phyloP scores from a whole-genome alignment of 2,113 vertebrate genomes.

The Clarias batrachus region DNA sequence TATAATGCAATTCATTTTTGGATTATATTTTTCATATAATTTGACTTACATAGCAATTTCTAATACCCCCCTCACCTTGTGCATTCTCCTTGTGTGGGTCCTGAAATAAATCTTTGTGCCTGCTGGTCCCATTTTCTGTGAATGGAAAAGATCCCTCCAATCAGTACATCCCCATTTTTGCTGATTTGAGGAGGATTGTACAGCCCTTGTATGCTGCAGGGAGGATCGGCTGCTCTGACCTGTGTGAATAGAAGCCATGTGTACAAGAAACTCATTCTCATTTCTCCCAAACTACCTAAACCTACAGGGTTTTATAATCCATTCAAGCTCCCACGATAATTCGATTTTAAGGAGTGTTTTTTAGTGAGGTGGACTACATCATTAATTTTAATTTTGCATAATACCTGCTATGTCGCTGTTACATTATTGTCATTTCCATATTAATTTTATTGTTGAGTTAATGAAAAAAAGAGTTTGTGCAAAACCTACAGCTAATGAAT shows the following conservation, averaged over 20 bases:
- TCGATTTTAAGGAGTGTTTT: background rate
- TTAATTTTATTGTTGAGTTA: background rate
- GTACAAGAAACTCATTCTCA: slow-evolving; percentile 46
- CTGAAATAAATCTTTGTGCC: slow-evolving; percentile 40
- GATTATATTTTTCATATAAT: background rate
- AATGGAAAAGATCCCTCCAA: slow-evolving; percentile 59
- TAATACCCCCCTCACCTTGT: slow-evolving; percentile 50
- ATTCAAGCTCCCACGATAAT: background rate
- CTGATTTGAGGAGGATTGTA: slow-evolving; percentile 50
- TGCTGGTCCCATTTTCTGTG: slow-evolving; percentile 55
- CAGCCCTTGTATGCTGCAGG: slow-evolving; percentile 46
- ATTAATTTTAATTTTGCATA: background rate
- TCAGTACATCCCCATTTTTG: slow-evolving; percentile 55
- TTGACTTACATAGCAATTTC: background rate
- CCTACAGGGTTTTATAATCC: slow-evolving; percentile 30
- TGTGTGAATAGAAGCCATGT: slow-evolving; percentile 50
- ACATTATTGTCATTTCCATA: background rate
- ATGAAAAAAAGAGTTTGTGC: background rate
- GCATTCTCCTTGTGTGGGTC: slow-evolving; percentile 49
- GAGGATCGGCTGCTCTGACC: slow-evolving; percentile 45
- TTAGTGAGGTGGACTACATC: background rate
- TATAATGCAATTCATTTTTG: background rate
- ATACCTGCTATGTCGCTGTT: background rate
- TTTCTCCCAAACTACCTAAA: background rate
- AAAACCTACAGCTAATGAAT: background rate